A percentile compares a stretch with the other conserved stretches of the same genome.
phyloP scores from a whole-genome alignment of 30 jellyfish, hydroid and myxozoan genomes.

The Calvadosia cruxmelitensis region DNA sequence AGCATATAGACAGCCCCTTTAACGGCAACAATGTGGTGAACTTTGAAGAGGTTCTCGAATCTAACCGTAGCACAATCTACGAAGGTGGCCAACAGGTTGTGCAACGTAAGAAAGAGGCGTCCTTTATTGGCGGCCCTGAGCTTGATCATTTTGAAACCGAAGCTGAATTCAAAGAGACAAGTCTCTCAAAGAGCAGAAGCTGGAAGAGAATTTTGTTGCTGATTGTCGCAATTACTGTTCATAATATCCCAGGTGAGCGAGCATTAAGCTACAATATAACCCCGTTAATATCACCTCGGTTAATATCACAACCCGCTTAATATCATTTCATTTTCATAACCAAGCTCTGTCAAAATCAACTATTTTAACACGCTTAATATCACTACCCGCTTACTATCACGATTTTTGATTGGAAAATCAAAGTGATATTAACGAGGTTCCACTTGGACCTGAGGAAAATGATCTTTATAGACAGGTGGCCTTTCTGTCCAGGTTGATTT shows the following conservation, averaged over 20 bases:
- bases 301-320: too few relatives aligned
- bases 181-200: conserved; percentile 39
- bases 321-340: too few relatives aligned
- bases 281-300: too few relatives aligned
- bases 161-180: not conserved
- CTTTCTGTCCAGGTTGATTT: too few relatives aligned
- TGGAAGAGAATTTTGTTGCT: conserved; percentile 78
- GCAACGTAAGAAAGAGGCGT: not conserved
- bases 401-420: too few relatives aligned
- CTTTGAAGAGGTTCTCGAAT: not conserved
- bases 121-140: not conserved
- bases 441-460: too few relatives aligned
- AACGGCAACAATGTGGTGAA: not conserved
- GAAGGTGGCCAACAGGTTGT: not conserved
- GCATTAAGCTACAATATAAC: not conserved
- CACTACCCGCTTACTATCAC: too few relatives aligned
- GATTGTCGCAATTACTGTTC: conserved; percentile 80
- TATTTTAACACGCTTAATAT: too few relatives aligned
- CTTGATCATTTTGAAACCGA: not conserved
- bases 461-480: too few relatives aligned
- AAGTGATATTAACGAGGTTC: too few relatives aligned
- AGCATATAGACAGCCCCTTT: not conserved
- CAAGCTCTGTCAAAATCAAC: too few relatives aligned
- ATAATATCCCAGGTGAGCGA: conserved; percentile 74
- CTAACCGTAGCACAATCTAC: not conserved